Evolutionary conservation across 2,888 invertebrate species (phyloP).

Genomic region (Hypomecis punctinalis): DNA sequence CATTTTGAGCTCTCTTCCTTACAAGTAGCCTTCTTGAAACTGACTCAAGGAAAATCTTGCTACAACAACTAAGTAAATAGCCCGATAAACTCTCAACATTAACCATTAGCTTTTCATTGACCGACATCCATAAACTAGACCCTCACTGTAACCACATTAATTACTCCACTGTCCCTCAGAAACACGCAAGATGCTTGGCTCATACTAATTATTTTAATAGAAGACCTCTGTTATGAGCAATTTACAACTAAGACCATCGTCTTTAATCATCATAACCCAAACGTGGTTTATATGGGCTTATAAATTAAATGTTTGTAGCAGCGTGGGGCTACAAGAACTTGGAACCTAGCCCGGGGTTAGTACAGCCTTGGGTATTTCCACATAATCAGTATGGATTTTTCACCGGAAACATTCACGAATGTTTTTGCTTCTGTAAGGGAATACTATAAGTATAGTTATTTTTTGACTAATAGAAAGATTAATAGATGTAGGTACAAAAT

Average conservation of each 20-base stretch:
- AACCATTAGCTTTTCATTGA: constrained; percentile 8
- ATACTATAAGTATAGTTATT: too few species aligned
- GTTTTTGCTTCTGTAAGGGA: too few species aligned
- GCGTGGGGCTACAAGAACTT: constrained; percentile 70
- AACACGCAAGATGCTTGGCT: constrained; percentile 51
- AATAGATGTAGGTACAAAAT: too few species aligned
- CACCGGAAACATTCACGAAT: too few species aligned
- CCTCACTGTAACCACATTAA: constrained; percentile 45
- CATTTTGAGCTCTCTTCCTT: too few species aligned
- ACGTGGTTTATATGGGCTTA: constrained; percentile 60
- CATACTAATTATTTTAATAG: constrained; percentile 65
- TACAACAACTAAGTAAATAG: constrained; percentile 2
- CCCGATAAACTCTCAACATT: constrained; percentile 3
- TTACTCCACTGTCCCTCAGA: constrained; percentile 40
- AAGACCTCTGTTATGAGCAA: constrained; percentile 57
- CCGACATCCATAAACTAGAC: constrained; percentile 18
- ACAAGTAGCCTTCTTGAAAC: background rate
- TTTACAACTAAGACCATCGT: constrained; percentile 59
- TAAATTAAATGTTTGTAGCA: constrained; percentile 68
- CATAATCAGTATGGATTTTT: constrained; percentile 20
- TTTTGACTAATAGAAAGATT: too few species aligned
- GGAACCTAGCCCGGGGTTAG: constrained; percentile 75
- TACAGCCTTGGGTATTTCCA: constrained; percentile 45
- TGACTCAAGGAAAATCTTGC: constrained; percentile 1
- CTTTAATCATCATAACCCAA: constrained; percentile 64